Conservation (phyloP, 2,888 invertebrate species). For the Imbricaverruca yamaguchii region DNA sequence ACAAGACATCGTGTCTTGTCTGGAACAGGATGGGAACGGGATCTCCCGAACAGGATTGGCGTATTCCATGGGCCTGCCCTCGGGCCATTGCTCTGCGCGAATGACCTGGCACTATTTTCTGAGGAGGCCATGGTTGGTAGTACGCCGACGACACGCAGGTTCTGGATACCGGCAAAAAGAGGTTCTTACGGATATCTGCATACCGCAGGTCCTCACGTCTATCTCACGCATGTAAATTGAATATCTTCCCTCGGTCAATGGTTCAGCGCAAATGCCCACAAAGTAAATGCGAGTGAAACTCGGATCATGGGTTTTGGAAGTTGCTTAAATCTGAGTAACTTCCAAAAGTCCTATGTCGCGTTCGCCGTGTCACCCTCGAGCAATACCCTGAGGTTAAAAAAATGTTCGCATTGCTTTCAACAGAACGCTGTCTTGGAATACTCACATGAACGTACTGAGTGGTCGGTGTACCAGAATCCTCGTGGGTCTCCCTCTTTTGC, state of each 20-base stretch:
- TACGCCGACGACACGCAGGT: background rate
- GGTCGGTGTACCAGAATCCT: background rate
- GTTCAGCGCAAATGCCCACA: background rate
- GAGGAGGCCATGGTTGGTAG: background rate
- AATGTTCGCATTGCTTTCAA: background rate
- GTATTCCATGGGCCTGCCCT: background rate
- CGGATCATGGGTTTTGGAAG: background rate
- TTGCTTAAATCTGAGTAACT: background rate
- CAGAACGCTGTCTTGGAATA: background rate
- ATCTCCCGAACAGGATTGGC: background rate
- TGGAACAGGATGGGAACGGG: background rate
- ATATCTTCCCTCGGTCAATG: background rate
- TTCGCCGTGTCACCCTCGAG: background rate
- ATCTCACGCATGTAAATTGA: background rate
- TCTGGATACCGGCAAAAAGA: background rate
- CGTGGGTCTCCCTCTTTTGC: background rate
- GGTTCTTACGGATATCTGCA: too few relatives aligned
- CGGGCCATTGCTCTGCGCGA: background rate
- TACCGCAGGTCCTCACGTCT: background rate
- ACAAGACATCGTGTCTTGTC: background rate
- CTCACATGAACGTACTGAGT: background rate
- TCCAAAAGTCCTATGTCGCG: background rate
- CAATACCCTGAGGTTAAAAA: background rate
- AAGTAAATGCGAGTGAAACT: background rate
- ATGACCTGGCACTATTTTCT: background rate